phyloP scores from a whole-genome alignment of 2,113 vertebrate species.

The Pelodiscus sinensis region DNA sequence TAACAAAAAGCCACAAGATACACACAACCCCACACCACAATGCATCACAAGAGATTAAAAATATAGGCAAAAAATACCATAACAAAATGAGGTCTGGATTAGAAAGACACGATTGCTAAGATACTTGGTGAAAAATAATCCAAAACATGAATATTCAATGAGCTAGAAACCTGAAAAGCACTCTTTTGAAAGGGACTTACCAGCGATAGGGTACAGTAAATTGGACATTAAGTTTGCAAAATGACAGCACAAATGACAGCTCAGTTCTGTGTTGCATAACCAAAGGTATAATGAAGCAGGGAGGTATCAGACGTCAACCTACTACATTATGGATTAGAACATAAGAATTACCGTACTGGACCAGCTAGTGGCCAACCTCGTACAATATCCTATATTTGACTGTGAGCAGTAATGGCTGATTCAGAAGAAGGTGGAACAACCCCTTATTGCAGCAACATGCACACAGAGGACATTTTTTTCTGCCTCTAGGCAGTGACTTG shows the following conservation, averaged over 20 bases:
- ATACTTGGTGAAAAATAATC: slow-evolving; percentile 72
- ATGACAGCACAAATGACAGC: not conserved
- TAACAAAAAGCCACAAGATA: slow-evolving; percentile 14
- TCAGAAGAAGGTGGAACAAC: not conserved
- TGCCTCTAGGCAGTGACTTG: not conserved
- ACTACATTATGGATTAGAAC: fast-evolving
- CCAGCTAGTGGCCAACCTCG: not conserved
- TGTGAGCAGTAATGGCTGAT: not conserved
- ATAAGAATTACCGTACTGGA: not conserved
- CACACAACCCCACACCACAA: not conserved
- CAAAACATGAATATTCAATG: slow-evolving; percentile 65
- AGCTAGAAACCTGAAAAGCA: not conserved
- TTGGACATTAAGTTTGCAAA: slow-evolving; percentile 55
- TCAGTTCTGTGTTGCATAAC: not conserved
- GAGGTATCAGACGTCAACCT: not conserved
- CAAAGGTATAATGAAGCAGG: not conserved
- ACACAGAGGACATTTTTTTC: not conserved
- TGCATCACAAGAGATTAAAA: slow-evolving; percentile 62
- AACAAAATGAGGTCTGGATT: slow-evolving; percentile 64
- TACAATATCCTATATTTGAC: not conserved
- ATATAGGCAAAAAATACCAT: slow-evolving; percentile 58
- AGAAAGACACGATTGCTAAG: slow-evolving; percentile 64
- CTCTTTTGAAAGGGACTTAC: not conserved
- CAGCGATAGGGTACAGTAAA: not conserved
- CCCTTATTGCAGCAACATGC: not conserved